phyloP scores from a whole-genome alignment of 2,797 vertebrate species.

The Babyrousa celebensis region DNA sequence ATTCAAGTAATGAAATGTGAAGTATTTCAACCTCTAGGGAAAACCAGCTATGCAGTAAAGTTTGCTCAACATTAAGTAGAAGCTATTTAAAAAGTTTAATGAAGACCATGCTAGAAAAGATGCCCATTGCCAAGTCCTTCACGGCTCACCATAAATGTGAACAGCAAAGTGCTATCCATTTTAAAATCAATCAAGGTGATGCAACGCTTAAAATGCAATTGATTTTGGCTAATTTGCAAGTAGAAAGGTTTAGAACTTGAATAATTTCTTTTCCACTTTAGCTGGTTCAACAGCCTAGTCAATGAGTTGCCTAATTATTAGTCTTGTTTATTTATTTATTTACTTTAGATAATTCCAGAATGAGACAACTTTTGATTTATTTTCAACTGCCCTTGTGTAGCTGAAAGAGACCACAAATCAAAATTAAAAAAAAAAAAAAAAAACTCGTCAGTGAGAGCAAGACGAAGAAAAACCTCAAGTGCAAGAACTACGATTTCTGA shows the following conservation, averaged over 20 bases:
- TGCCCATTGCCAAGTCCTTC: conserved; percentile 64
- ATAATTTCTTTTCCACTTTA: conserved; percentile 81
- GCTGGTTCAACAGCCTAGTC: conserved; percentile 77
- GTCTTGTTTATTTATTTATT: conserved; percentile 77
- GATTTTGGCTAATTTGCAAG: conserved; percentile 83
- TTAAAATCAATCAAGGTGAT: conserved; percentile 74
- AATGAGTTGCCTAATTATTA: conserved; percentile 83
- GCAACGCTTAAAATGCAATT: conserved; percentile 78
- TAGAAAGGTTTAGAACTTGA: conserved; percentile 84
- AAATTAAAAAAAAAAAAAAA: background rate
- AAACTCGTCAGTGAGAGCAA: background rate
- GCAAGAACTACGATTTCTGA: conserved; percentile 61
- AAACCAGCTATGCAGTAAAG: background rate
- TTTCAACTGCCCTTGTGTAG: conserved; percentile 60
- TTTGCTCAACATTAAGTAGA: conserved; percentile 45
- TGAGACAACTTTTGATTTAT: conserved; percentile 78
- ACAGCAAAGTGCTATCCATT: conserved; percentile 68
- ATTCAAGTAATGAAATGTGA: conserved; percentile 17
- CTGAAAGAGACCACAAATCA: conserved; percentile 64
- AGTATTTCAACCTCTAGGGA: conserved; percentile 36
- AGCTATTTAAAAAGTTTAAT: conserved; percentile 71
- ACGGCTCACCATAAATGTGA: conserved; percentile 61
- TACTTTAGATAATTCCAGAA: conserved; percentile 66
- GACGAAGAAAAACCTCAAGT: conserved; percentile 61
- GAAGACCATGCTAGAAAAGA: conserved; percentile 32